These are phyloP conservation scores for Hylaeus volcanicus DNA, from an alignment of 1,140 invertebrate genomes.

Conservation along the genomic window DNA sequence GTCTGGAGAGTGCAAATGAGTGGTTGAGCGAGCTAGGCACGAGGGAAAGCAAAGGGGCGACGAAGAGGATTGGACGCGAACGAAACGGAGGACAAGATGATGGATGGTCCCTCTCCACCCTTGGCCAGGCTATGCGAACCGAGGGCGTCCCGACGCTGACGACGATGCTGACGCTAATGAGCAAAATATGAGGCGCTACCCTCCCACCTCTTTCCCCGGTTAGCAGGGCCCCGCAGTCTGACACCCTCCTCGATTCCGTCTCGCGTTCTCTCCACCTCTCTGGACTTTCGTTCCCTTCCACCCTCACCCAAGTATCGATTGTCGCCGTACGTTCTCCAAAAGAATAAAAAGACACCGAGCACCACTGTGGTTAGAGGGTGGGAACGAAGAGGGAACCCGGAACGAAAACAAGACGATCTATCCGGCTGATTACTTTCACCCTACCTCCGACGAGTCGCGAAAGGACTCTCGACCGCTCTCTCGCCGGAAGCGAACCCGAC, in stretches of 20 bases:
- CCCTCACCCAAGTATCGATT: conserved; percentile 74
- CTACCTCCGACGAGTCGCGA: background rate
- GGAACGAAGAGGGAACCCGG: conserved; percentile 29
- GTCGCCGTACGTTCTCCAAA: conserved; percentile 63
- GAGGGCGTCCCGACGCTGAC: conserved; percentile 76
- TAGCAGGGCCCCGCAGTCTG: background rate
- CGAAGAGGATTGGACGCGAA: conserved; percentile 59
- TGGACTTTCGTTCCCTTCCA: conserved; percentile 41
- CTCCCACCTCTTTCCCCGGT: conserved; percentile 47
- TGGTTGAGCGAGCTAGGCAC: conserved; percentile 23
- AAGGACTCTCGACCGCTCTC: conserved; percentile 1
- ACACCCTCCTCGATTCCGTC: conserved; percentile 43
- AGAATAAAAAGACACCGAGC: conserved; percentile 60
- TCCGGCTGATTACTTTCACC: conserved; percentile 58
- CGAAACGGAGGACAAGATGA: conserved; percentile 77
- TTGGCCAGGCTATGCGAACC: conserved; percentile 67
- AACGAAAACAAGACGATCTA: conserved; percentile 61
- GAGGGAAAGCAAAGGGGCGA: conserved; percentile 28
- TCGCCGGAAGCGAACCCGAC: background rate
- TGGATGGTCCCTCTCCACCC: conserved; percentile 76
- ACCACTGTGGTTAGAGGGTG: background rate
- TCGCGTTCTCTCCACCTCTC: conserved; percentile 38
- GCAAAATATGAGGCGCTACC: conserved; percentile 80
- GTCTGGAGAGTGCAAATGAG: conserved; percentile 41
- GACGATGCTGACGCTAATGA: conserved; percentile 80